Evolutionary conservation across 2,113 vertebrate species (phyloP).

Genomic region (Dicentrarchus labrax): DNA sequence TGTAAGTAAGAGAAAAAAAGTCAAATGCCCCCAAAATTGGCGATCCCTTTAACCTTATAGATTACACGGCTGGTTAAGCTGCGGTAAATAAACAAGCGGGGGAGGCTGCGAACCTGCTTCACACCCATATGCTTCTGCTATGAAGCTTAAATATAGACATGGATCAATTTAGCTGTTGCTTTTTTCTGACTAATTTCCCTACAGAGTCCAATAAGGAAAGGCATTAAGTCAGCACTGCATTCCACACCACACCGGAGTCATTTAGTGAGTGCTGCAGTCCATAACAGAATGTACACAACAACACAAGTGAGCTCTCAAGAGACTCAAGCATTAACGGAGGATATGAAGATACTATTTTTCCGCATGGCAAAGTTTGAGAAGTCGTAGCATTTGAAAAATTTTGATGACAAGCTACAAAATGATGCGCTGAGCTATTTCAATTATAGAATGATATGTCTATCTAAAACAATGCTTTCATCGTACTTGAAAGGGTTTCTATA

Average conservation of each 20-base stretch:
- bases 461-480: constrained; percentile 15
- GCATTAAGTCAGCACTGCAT: constrained; percentile 48
- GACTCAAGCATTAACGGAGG: constrained; percentile 6
- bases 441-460: constrained; percentile 17
- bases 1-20: background rate
- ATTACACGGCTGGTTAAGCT: constrained; percentile 52
- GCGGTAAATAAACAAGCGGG: constrained; percentile 52
- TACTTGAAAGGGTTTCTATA: constrained; percentile 32
- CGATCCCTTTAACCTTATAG: constrained; percentile 34
- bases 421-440: constrained; percentile 36
- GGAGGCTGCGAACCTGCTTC: constrained; percentile 34
- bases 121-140: constrained; percentile 49
- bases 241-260: constrained; percentile 23
- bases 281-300: constrained; percentile 28
- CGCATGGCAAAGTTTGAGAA: constrained; percentile 18
- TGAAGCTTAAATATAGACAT: constrained; percentile 64
- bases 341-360: constrained; percentile 13
- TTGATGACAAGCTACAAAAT: constrained; percentile 33
- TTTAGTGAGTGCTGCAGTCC: constrained; percentile 45
- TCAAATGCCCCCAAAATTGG: background rate
- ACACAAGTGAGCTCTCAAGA: constrained; percentile 2
- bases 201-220: constrained; percentile 55
- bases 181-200: constrained; percentile 55
- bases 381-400: background rate
- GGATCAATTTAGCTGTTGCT: constrained; percentile 50